phyloP scores from a whole-genome alignment of 2,113 vertebrate genomes.

The Callipepla squamata region DNA sequence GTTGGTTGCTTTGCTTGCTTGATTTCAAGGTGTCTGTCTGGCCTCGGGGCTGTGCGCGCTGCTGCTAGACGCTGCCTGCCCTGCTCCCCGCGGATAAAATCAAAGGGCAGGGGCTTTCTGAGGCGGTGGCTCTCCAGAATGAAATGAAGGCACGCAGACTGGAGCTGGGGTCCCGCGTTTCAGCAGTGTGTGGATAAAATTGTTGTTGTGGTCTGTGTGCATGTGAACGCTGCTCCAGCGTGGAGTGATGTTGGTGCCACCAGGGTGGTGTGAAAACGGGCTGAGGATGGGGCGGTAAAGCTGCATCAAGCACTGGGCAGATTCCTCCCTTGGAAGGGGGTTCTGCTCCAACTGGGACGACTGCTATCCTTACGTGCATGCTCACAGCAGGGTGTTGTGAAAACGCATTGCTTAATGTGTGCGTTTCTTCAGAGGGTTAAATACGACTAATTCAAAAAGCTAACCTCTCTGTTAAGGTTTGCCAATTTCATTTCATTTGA shows the following conservation, averaged over 20 bases:
- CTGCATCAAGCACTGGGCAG: background rate
- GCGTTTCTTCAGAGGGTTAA: background rate
- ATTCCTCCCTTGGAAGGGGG: background rate
- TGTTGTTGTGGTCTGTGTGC: background rate
- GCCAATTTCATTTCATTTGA: background rate
- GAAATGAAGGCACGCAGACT: background rate
- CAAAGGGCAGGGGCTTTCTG: background rate
- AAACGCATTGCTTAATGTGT: background rate
- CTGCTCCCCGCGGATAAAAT: background rate
- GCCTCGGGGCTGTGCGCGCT: fast-evolving
- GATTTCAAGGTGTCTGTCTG: background rate
- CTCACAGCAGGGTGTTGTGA: conserved; percentile 33
- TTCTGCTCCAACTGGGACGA: background rate
- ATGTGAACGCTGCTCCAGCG: background rate
- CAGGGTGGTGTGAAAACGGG: background rate
- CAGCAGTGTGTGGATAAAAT: too few relatives aligned
- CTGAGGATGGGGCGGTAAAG: background rate
- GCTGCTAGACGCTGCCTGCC: background rate
- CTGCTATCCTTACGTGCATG: fast-evolving
- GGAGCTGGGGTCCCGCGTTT: fast-evolving
- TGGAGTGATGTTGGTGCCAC: background rate
- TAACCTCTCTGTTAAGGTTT: conserved; percentile 6
- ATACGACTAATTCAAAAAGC: background rate
- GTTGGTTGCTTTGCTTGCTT: background rate
- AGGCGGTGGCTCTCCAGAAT: background rate